Evolutionary conservation across 2,888 invertebrate genomes (phyloP), one percentile per base, ranked within the genome.

Genomic region (Criorhina ranunculi): DNA sequence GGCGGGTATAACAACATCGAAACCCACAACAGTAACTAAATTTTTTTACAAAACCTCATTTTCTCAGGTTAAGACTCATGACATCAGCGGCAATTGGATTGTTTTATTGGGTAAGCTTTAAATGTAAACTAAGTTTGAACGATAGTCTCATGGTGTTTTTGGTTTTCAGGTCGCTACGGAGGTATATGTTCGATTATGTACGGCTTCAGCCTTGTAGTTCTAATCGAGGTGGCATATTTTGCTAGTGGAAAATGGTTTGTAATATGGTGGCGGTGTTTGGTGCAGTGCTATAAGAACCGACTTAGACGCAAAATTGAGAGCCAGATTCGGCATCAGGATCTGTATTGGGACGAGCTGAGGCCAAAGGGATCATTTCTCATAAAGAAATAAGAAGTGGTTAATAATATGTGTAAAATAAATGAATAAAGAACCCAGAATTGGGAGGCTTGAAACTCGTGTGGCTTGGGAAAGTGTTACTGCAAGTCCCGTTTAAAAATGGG

Each of bases 181-280:
- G 91, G 91, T 31, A 91, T 91, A 40, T 88, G 91, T 64, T 89
- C 90, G 0, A 80, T 91, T 2, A 90, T 91, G 89, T 91, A 90
- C 79, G 91, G 91, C 11, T 91, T 91, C 49, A 91, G 91, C 60
- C 88, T 91, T n/a, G 87, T 91, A 7, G 90, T 90, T 40, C 88
- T 88, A 72, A 89, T 91, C 24, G 91, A 91, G 77, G 87, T 91
- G 1, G 11, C 90, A 0, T 91, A 91, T 79, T 91, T 89, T 76
- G 49, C 88, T 1, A 89, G 89, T 0, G 91, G 91, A 0, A 91
- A 91, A 86, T 90, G 91, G 88, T 90, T 87, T 77, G 86, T 86
- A 8, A 70, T 87, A 62, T 87, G 81, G 87, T 87, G 87, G 88
- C 86, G 78, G n/a, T 59, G 35, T 6, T 29, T 66, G 17, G 46